Evolutionary conservation across 2,113 vertebrate species (phyloP), one percentile per base, ranked within the genome.

Genomic region (Chionodraco myersi): DNA sequence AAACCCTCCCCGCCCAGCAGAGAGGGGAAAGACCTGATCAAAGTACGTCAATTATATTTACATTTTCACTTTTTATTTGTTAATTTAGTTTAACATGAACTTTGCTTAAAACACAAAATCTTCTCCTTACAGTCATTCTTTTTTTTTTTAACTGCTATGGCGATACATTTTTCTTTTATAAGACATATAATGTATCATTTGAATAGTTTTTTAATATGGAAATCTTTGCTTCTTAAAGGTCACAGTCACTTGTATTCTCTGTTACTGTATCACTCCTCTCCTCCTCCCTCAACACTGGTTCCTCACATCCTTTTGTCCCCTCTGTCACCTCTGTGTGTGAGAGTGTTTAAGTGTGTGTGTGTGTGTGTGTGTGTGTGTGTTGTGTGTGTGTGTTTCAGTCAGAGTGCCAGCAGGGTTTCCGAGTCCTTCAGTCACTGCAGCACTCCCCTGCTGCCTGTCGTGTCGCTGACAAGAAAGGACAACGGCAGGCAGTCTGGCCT

Each of bases 1-100:
- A 99, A 95, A 82, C 83, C 94, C 0, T 47, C 92, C 23, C 92
- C 94, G 0, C 88, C 95, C 74, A 94, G 93, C 83, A 95, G 95
- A 88, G 97, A 99, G 10, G 85, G 77, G 9, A 95, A 94, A 87
- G 93, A 94, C 13, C 61, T 77, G 49, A 86, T 82, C 48, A 96
- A 95, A 89, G 95, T 95, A 86, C 14, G 92, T 86, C 52, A 85
- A 80, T 75, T 54, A 41, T 41, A 41, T 41, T 41, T 30, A 30
- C 26, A 26, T 26, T 30, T 30, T 30, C 26, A 30, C 26, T 30
- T 30, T 30, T 30, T 41, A 41, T 41, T 41, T 41, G 7, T 41
- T 41, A 1, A 41, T 41, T 41, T 41, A 41, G 5, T 41, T 41
- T 41, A 1, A 7, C 36, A 41, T 41, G 5, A 6, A 41, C 6